Conservation (phyloP, 2,797 vertebrate species). For the Neopelma chrysocephalum region DNA sequence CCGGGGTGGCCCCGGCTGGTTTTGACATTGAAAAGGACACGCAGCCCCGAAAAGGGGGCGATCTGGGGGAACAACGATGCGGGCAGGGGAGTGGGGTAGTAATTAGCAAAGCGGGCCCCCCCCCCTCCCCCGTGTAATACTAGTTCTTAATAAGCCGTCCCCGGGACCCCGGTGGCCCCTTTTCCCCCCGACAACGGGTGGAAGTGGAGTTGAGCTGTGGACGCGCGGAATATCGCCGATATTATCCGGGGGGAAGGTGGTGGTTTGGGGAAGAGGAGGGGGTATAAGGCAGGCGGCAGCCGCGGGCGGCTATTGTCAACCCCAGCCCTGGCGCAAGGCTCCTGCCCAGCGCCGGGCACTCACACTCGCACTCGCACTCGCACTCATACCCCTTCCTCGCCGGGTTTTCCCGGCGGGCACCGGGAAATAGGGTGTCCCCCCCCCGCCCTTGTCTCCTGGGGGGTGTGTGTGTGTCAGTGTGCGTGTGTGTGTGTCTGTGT, state of each 20-base stretch:
- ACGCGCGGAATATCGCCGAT: neutral
- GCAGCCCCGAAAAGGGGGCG: slow-evolving; percentile 28
- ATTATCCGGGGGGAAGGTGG: neutral
- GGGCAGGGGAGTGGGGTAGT: too few species aligned
- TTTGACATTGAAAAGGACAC: slow-evolving; percentile 69
- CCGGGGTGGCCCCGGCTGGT: neutral
- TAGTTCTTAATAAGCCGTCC: neutral
- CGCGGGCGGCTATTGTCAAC: slow-evolving; percentile 7
- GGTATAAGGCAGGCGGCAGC: neutral
- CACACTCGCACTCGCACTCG: neutral
- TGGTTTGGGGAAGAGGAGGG: too few species aligned
- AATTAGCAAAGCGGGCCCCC: neutral
- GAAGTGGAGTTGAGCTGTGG: neutral
- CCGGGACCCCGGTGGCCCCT: neutral
- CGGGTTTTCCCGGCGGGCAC: neutral
- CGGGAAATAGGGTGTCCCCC: neutral
- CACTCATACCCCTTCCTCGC: neutral
- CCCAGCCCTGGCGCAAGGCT: neutral
- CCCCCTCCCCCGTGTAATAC: neutral
- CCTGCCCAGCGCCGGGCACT: neutral
- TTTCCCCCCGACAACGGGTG: neutral
- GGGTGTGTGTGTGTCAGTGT: neutral
- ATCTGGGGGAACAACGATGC: neutral
- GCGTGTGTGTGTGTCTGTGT: neutral
- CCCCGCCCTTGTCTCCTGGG: neutral